A percentile compares a stretch with the other conserved stretches of the same genome.
Evolutionary conservation across 2,888 invertebrate species (phyloP).

Genomic region (Ypsolopha sequella): DNA sequence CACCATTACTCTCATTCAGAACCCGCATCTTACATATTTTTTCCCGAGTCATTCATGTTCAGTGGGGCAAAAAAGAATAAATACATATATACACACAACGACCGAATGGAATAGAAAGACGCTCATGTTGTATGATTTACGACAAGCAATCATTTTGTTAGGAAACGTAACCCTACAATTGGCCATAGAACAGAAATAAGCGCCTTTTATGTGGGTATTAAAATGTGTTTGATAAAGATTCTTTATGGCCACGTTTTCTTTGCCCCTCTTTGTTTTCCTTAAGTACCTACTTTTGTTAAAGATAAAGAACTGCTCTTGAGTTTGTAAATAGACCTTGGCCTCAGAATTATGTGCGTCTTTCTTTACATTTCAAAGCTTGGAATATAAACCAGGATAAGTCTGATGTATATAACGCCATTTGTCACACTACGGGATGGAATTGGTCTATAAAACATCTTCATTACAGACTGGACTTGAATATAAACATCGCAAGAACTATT

Average conservation of each 20-base stretch:
- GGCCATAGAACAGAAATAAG: neutral
- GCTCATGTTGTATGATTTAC: neutral
- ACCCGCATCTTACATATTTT: neutral
- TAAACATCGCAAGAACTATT: too few relatives aligned
- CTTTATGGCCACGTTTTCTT: neutral
- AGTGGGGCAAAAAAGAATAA: slow-evolving; percentile 1
- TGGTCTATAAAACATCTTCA: too few relatives aligned
- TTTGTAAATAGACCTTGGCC: too few relatives aligned
- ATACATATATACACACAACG: neutral
- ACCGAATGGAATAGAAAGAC: neutral
- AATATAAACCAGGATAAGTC: too few relatives aligned
- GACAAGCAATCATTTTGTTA: neutral
- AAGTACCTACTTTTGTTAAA: too few relatives aligned
- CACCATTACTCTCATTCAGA: neutral
- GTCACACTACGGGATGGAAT: too few relatives aligned
- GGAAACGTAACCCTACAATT: neutral
- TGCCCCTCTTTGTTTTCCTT: neutral
- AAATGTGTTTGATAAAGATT: neutral
- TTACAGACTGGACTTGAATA: too few relatives aligned
- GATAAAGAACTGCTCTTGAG: too few relatives aligned
- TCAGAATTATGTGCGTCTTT: neutral
- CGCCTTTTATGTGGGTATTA: too few relatives aligned
- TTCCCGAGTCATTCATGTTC: slow-evolving; percentile 1
- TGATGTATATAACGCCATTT: too few relatives aligned
- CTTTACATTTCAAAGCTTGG: neutral